A percentile compares a stretch with the other conserved stretches of the same genome.
These are phyloP conservation scores for Fregetta grallaria DNA, from an alignment of 2,113 vertebrate species.

Conservation along the genomic window DNA sequence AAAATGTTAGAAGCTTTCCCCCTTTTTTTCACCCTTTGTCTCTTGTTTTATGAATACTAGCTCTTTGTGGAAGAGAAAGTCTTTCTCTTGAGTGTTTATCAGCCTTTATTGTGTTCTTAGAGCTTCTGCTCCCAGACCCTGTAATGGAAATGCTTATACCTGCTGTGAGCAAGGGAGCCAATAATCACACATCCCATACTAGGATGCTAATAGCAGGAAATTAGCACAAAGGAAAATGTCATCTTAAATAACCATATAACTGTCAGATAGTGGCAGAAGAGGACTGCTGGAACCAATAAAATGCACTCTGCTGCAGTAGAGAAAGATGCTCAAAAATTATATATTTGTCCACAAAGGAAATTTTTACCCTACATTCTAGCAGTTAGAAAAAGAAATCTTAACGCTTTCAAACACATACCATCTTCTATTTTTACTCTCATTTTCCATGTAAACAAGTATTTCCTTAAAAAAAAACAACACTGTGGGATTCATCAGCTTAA, in stretches of 20 bases:
- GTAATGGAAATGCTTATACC: background rate
- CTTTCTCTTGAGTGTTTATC: background rate
- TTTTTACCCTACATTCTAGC: background rate
- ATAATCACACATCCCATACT: background rate
- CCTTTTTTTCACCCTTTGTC: background rate
- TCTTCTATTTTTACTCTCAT: background rate
- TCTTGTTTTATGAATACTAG: background rate
- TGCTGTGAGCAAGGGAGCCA: background rate
- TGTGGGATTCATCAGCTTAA: background rate
- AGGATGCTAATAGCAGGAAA: conserved; percentile 14
- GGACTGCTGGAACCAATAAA: background rate
- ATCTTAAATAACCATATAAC: background rate
- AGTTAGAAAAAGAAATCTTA: background rate
- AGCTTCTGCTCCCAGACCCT: background rate
- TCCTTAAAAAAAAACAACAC: background rate
- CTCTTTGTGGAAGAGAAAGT: background rate
- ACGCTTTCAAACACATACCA: background rate
- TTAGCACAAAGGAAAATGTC: background rate
- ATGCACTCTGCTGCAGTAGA: background rate
- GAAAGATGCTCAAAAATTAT: background rate
- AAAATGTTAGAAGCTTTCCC: background rate
- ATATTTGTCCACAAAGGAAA: background rate
- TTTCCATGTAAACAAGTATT: background rate
- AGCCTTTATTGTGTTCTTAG: background rate
- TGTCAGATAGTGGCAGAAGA: background rate